Conservation (phyloP, 2,888 invertebrate species). For the Caradrina kadenii region DNA sequence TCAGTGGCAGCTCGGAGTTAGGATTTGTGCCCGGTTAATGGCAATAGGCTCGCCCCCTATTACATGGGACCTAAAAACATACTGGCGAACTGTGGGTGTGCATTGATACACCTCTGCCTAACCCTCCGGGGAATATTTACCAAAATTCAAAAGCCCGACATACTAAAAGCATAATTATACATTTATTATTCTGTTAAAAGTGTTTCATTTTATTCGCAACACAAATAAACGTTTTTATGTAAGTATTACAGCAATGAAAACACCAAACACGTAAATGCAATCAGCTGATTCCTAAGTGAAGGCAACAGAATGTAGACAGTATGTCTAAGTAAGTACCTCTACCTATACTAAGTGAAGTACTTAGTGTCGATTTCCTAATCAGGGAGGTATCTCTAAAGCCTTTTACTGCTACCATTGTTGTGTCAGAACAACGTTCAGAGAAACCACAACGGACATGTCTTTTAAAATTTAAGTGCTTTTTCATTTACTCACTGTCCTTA, state of each 20-base stretch:
- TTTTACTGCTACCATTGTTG: slow-evolving; percentile 59
- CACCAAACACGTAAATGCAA: slow-evolving; percentile 43
- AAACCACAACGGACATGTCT: slow-evolving; percentile 44
- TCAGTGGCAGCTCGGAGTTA: too few relatives aligned
- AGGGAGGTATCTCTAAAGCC: slow-evolving; percentile 49
- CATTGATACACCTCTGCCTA: too few relatives aligned
- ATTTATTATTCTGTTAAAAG: too few relatives aligned
- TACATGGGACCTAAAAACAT: too few relatives aligned
- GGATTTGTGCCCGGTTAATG: too few relatives aligned
- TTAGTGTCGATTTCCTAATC: slow-evolving; percentile 46
- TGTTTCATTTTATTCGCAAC: background rate
- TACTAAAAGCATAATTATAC: too few relatives aligned
- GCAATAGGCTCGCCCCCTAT: too few relatives aligned
- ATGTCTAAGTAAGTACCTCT: background rate
- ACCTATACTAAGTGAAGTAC: slow-evolving; percentile 16
- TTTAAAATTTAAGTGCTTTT: slow-evolving; percentile 57
- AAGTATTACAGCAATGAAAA: slow-evolving; percentile 2
- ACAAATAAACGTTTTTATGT: background rate
- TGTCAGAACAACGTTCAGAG: slow-evolving; percentile 40
- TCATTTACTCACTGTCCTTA: slow-evolving; percentile 19
- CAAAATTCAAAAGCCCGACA: too few relatives aligned
- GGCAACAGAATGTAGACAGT: background rate
- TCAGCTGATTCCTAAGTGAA: slow-evolving; percentile 17
- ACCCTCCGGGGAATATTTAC: too few relatives aligned
- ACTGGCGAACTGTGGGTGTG: too few relatives aligned